Conservation (phyloP, 2,113 vertebrate species). For the Petroica traversi region DNA sequence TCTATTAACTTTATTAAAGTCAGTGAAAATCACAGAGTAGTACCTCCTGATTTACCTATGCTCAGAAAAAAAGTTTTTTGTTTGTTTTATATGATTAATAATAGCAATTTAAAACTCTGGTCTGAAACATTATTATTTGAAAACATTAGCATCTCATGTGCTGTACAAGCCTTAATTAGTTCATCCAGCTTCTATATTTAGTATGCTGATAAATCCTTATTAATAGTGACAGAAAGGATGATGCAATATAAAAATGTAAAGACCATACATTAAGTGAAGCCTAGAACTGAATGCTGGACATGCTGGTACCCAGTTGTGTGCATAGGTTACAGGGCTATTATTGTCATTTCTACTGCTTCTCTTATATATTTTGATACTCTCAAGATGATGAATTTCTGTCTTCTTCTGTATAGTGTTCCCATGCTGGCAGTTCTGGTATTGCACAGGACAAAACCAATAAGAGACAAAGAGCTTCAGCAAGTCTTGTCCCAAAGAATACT, state of each 20-base stretch:
- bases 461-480: not conserved
- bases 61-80: not conserved
- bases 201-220: not conserved
- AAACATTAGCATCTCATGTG: not conserved
- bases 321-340: not conserved
- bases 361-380: not conserved
- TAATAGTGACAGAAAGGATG: not conserved
- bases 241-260: not conserved
- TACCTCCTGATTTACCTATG: not conserved
- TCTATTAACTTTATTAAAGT: not conserved
- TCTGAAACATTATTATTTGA: not conserved
- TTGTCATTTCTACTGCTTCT: not conserved
- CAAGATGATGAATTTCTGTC: not conserved
- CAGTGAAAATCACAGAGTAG: not conserved
- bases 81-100: not conserved
- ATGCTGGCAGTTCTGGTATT: not conserved
- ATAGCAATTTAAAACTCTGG: not conserved
- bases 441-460: not conserved
- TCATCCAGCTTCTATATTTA: not conserved
- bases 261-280: not conserved
- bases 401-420: not conserved
- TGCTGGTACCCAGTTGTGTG: not conserved
- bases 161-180: conserved; percentile 6
- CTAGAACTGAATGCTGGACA: not conserved
- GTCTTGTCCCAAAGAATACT: not conserved